Evolutionary conservation across 2,888 invertebrate species (phyloP).

Genomic region (Meloe dianella): DNA sequence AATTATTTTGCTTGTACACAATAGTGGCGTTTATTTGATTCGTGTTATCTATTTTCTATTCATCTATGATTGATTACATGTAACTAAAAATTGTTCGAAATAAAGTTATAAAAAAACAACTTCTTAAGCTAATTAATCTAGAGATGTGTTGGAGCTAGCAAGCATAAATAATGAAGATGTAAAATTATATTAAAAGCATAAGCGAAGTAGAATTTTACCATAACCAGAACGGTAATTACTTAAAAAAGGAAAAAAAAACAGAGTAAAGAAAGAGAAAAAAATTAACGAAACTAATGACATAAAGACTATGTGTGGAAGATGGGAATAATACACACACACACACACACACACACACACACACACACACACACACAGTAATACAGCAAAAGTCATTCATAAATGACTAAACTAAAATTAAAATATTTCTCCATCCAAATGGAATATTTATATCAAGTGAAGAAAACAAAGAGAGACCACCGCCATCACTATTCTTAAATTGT

Average conservation of each 20-base stretch:
- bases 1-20: no score
- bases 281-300: slow-evolving; percentile 5
- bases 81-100: background rate
- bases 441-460: background rate
- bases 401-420: slow-evolving; percentile 7
- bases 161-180: slow-evolving; percentile 12
- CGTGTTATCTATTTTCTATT: background rate
- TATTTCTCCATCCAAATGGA: background rate
- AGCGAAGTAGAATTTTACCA: background rate
- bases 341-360: no score
- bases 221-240: slow-evolving; percentile 11
- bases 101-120: background rate
- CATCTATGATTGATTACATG: background rate
- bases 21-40: background rate
- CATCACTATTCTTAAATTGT: background rate
- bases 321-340: background rate
- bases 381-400: slow-evolving; percentile 8
- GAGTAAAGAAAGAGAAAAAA: background rate
- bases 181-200: slow-evolving; percentile 8
- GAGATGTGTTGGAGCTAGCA: slow-evolving; percentile 1
- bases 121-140: background rate
- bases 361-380: no score
- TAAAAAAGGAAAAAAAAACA: background rate
- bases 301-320: slow-evolving; percentile 3
- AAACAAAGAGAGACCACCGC: background rate